Evolutionary conservation across 2,888 invertebrate genomes (phyloP).

Genomic region (Himalopsyche japonica): DNA sequence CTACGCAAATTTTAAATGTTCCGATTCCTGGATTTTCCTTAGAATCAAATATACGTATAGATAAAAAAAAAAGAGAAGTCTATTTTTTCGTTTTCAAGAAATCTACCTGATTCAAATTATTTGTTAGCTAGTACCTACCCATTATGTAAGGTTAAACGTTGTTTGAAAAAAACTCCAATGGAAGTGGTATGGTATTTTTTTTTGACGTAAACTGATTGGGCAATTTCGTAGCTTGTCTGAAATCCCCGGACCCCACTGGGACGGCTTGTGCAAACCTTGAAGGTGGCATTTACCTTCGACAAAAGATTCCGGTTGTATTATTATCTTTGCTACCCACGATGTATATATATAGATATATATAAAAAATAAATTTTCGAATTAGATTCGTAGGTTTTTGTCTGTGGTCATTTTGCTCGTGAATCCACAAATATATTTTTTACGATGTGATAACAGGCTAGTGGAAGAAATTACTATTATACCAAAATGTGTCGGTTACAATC

Average conservation of each 20-base stretch:
- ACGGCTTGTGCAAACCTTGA: neutral
- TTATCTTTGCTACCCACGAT: neutral
- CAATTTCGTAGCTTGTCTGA: constrained; percentile 17
- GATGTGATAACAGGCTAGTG: neutral
- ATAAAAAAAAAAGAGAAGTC: no score
- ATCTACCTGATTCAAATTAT: constrained; percentile 2
- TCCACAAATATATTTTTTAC: neutral
- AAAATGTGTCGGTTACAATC: no score
- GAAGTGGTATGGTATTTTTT: constrained; percentile 31
- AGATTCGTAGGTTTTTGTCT: neutral
- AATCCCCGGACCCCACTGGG: constrained; percentile 6
- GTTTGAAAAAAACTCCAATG: constrained; percentile 9
- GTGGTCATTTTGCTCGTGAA: neutral
- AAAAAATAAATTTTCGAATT: neutral
- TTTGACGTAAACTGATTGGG: constrained; percentile 39
- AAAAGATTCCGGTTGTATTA: neutral
- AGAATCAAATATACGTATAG: no score
- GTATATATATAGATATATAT: neutral
- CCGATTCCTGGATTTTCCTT: no score
- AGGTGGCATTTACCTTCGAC: constrained; percentile 22
- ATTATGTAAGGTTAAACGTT: neutral
- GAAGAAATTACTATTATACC: neutral
- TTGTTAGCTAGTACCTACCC: neutral
- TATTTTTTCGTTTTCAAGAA: neutral
- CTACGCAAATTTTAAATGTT: no score